Base-by-base conservation (phyloP, 1,140 invertebrate genomes). In the Lepidotrigona ventralis region DNA sequence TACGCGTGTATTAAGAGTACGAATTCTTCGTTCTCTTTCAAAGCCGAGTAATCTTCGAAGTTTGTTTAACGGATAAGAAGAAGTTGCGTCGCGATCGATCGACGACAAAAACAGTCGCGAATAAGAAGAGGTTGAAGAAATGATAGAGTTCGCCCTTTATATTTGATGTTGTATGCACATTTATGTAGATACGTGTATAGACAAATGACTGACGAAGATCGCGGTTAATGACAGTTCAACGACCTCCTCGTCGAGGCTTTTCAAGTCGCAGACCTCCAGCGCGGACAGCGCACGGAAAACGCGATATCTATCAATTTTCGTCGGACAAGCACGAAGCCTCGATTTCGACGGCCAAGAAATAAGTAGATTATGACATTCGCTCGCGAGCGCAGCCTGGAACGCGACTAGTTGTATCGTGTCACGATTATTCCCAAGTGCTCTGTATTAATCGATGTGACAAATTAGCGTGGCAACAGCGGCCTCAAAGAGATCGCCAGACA, bases 401-500 rank as follows among this genome's bases (percentile, higher is more conserved):
- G 33, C 19, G 19, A n/a, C 39, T 23, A 1, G 8, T 14, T 33
- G 19, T 46, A 23, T 69, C 21, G 33, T 4, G 23, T 17, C 76
- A 79, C 54, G n/a, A 26, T 70, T 70, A 46, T 46, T 39, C 21
- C 29, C n/a, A 1, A 23, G 51, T 23, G 5, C 21, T n/a, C 39
- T 26, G 39, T 46, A 29, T 68, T 69, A 70, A 69, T 17, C 29
- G 39, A 63, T 60, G 46, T 54, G 54, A 58, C 33, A 73, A 80
- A 72, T 33, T 63, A 71, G 8, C 21, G 29, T 39, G 19, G 21
- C 29, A 58, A 33, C 23, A 23, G 23, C n/a, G 14, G 71, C 15
- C 26, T 33, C 56, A 33, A 73, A 85, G 51, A 66, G 58, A 63
- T 56, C 58, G 17, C 15, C 51, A 15, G 66, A 63, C 70, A 54